Conservation (phyloP, 2,888 invertebrate species). For the Oligia fasciuncula region DNA sequence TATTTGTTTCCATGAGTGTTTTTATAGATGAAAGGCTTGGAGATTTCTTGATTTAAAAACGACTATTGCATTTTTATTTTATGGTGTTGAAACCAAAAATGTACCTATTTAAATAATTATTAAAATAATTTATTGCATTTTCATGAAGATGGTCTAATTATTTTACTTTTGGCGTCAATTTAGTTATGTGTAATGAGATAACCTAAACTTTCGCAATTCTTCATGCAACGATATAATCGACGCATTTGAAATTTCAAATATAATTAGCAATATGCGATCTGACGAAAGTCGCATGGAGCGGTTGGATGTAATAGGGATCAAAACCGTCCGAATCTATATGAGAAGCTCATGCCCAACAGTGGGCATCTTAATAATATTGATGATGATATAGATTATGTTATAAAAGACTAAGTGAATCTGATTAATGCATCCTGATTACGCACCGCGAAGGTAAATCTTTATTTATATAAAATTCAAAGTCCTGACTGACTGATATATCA, state of each 20-base stretch:
- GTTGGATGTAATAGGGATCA: not conserved
- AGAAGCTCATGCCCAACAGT: not conserved
- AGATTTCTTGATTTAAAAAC: not conserved
- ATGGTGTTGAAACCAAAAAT: not conserved
- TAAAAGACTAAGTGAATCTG: too few species aligned
- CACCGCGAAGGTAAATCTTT: not conserved
- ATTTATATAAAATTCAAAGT: too few species aligned
- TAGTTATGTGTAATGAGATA: not conserved
- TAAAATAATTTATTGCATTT: not conserved
- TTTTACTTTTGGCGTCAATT: not conserved
- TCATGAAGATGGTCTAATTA: too few species aligned
- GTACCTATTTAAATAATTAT: too few species aligned
- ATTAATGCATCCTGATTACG: not conserved
- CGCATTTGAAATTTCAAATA: not conserved
- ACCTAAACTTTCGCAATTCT: not conserved
- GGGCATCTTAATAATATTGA: not conserved
- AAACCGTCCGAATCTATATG: not conserved
- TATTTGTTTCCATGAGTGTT: conserved; percentile 26
- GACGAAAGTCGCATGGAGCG: too few species aligned
- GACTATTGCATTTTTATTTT: not conserved
- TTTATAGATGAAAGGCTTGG: not conserved
- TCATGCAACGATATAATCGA: not conserved
- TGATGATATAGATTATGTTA: too few species aligned
- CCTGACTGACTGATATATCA: too few species aligned
- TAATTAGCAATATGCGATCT: not conserved